Evolutionary conservation across 1,140 invertebrate genomes (phyloP).

Genomic region (Chrysoperla carnea): DNA sequence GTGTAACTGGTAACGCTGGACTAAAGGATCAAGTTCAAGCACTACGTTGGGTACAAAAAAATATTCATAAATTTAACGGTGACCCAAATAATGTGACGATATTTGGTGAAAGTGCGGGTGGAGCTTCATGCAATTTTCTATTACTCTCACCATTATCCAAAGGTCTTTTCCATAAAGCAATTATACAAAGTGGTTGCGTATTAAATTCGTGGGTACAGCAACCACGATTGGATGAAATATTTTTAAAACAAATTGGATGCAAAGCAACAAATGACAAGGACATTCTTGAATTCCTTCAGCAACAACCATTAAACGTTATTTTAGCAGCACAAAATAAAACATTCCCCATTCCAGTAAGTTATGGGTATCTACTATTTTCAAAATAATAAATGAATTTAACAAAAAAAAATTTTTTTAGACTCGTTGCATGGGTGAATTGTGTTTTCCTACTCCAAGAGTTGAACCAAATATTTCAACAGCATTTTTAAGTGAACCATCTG

Average conservation of each 20-base stretch:
- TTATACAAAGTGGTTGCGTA: slow-evolving; percentile 45
- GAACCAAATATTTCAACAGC: slow-evolving; percentile 3
- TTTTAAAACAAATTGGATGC: background rate
- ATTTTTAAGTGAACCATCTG: slow-evolving; percentile 12
- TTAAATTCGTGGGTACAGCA: slow-evolving; percentile 33
- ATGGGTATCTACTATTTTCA: too few species aligned
- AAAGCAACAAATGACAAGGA: background rate
- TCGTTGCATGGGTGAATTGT: too few species aligned
- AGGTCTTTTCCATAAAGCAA: slow-evolving; percentile 38
- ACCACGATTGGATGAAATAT: slow-evolving; percentile 5
- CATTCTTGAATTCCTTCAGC: background rate
- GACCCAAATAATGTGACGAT: slow-evolving; percentile 26
- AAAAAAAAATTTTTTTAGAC: too few species aligned
- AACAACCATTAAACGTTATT: background rate
- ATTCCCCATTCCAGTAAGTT: too few species aligned
- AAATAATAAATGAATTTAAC: too few species aligned
- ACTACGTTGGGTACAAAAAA: slow-evolving; percentile 12
- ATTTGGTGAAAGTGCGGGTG: slow-evolving; percentile 34
- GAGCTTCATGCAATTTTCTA: slow-evolving; percentile 25
- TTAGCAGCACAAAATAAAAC: background rate
- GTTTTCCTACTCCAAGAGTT: too few species aligned
- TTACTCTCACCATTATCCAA: slow-evolving; percentile 28
- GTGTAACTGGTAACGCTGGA: slow-evolving; percentile 11
- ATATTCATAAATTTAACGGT: slow-evolving; percentile 12
- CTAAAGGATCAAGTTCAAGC: slow-evolving; percentile 13